These are phyloP conservation scores for Pteruthius melanotis DNA, from an alignment of 2,113 vertebrate species.

Conservation along the genomic window DNA sequence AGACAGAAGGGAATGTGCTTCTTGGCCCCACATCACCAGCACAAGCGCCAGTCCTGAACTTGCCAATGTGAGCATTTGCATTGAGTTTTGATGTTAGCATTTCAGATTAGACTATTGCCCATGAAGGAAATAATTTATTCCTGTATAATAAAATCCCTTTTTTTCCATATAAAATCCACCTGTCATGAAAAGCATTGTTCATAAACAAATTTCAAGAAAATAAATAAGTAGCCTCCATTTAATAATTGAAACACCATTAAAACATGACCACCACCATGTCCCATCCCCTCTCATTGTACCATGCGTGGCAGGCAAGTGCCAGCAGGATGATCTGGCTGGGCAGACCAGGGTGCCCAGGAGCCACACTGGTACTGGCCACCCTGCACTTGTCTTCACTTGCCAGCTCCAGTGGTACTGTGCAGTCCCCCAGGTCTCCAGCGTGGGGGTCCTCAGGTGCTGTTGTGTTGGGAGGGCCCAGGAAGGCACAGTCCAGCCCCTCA, in stretches of 20 bases:
- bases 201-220: background rate
- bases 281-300: background rate
- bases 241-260: background rate
- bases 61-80: background rate
- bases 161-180: background rate
- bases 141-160: background rate
- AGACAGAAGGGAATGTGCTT: background rate
- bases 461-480: background rate
- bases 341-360: accelerated
- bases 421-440: background rate
- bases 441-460: accelerated
- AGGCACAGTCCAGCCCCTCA: conserved; percentile 12
- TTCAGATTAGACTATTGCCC: background rate
- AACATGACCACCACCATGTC: background rate
- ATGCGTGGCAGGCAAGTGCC: background rate
- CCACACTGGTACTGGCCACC: background rate
- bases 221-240: background rate
- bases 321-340: background rate
- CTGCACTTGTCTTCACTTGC: background rate
- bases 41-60: background rate
- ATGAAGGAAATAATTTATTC: background rate
- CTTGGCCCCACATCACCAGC: accelerated
- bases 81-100: background rate
- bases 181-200: background rate
- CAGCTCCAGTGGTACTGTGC: background rate